Base-by-base conservation (phyloP, 2,113 vertebrate species). In the Anhinga rufa region DNA sequence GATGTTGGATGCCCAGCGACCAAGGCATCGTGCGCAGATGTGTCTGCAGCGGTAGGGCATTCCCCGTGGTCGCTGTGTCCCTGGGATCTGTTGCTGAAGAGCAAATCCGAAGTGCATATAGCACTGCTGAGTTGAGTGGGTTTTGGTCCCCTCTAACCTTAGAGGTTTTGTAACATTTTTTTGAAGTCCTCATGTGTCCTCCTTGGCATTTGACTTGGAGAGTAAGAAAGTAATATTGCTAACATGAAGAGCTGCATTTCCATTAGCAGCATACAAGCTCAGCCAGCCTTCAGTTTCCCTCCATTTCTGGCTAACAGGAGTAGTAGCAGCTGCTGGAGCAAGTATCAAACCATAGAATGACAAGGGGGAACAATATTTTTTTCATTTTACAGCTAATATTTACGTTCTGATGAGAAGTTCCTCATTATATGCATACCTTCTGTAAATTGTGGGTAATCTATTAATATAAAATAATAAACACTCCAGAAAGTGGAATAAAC, bases 381-480 rank as follows among this genome's bases (percentile, higher is more conserved):
- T 86, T 81, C 34, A 7, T 62, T 88, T 58, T 44, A 62, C 89
- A 52, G 36, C 55, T 57, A 82, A 72, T 92, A 60, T 76, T 72
- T 90, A 57, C 17, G 13, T 82, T 91, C 49, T 95, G 58, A 36
- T 84, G 51, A 57, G 65, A 84, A 88, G 54, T 68, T 92, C 40
- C 51, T 90, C 21, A 31, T 66, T 82, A 19, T 80, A 31, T 42
- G 36, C 10, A 13, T 91, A 40, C 66, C 49, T 90, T 46, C 49
- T 85, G 70, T 85, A 91, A 91, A 80, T 91, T 72, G 38, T 10
- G 44, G 44, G 22, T 82, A 57, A 76, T 72, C 29, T 87, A 49
- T 28, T 89, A 24, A 61, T 3, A 18, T 79, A 69, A 95, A 86
- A 82, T 68, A 95, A 75, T 79, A 86, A 91, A 48, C 46, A 28